A percentile compares a stretch with the other conserved stretches of the same genome.
phyloP scores from a whole-genome alignment of 2,797 vertebrate genomes.

The Rhabdomys pumilio region DNA sequence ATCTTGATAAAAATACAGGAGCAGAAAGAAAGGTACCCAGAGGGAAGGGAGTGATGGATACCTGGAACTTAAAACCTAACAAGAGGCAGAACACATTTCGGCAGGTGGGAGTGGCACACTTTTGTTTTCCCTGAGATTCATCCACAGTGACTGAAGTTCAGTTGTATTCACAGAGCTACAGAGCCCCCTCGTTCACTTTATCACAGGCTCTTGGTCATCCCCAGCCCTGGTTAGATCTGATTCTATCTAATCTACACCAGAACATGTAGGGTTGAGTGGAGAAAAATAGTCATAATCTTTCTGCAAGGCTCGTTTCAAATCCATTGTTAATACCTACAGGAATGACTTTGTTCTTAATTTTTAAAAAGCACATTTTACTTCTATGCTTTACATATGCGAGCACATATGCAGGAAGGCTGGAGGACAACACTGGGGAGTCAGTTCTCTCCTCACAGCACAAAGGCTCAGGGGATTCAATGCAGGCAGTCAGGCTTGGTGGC shows the following conservation, averaged over 20 bases:
- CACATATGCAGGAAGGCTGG: not conserved
- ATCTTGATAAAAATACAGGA: not conserved
- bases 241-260: not conserved
- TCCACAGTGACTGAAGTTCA: not conserved
- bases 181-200: not conserved
- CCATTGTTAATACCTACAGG: not conserved
- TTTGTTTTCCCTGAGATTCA: not conserved
- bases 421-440: not conserved
- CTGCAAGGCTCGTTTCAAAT: not conserved
- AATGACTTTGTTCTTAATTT: not conserved
- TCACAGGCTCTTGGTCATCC: not conserved
- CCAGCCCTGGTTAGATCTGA: not conserved
- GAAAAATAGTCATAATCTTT: slow-evolving; percentile 1
- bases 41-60: not conserved
- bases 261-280: not conserved
- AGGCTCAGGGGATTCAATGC: not conserved
- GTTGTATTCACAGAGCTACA: not conserved
- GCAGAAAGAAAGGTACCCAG: not conserved
- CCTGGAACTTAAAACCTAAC: not conserved
- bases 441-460: not conserved
- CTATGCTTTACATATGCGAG: not conserved
- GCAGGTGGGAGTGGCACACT: not conserved
- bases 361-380: not conserved
- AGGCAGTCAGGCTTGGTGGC: not conserved
- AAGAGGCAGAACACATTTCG: not conserved